A percentile compares a stretch with the other conserved stretches of the same genome.
These are phyloP conservation scores for Vulpes ferrilata DNA, from an alignment of 2,113 vertebrate genomes.

Conservation along the genomic window DNA sequence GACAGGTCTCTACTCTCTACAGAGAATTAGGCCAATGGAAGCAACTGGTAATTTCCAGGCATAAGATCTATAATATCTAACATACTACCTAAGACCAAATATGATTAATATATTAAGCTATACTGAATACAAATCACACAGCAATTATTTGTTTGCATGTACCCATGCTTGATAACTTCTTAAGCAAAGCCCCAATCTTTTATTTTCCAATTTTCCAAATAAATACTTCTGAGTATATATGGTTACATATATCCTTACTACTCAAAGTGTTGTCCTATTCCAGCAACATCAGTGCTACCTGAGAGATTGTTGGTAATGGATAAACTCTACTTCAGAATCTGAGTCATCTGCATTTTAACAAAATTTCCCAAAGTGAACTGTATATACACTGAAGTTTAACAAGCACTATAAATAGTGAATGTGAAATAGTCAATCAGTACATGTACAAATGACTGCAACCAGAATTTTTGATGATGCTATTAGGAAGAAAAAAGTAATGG, in stretches of 20 bases:
- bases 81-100: background rate
- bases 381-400: constrained; percentile 2
- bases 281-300: background rate
- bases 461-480: background rate
- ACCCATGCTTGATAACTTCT: background rate
- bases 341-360: background rate
- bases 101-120: background rate
- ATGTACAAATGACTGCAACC: background rate
- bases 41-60: background rate
- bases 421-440: background rate
- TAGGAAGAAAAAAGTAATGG: background rate
- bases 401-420: background rate
- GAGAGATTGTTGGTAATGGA: background rate
- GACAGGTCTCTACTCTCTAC: background rate
- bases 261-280: background rate
- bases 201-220: constrained; percentile 31
- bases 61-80: background rate
- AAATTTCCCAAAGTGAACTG: background rate
- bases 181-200: constrained; percentile 26
- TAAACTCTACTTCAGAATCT: background rate
- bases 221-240: background rate
- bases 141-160: background rate
- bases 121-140: background rate
- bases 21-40: background rate
- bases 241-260: background rate